Conservation (phyloP, 2,797 vertebrate genomes). For the Dendrocincla tyrannina region DNA sequence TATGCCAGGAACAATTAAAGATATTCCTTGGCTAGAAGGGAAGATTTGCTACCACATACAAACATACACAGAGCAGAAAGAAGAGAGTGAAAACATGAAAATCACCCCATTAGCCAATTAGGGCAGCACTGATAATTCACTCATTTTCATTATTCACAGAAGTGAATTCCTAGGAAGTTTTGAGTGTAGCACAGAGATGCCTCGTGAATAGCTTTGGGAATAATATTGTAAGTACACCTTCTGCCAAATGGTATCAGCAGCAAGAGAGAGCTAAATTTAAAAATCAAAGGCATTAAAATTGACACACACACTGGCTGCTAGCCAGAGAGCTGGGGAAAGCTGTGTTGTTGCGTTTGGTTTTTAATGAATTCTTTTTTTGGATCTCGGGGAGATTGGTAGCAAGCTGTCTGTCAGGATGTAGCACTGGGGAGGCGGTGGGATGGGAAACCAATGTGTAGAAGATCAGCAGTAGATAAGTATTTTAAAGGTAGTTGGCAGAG, state of each 20-base stretch:
- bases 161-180: neutral
- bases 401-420: conserved; percentile 11
- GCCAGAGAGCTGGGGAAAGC: conserved; percentile 21
- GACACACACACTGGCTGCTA: conserved; percentile 33
- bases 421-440: neutral
- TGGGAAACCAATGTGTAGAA: neutral
- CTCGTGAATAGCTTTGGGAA: conserved; percentile 9
- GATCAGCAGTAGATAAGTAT: neutral
- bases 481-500: neutral
- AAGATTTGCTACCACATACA: neutral
- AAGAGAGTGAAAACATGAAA: neutral
- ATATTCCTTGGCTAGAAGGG: neutral
- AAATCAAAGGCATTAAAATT: conserved; percentile 63
- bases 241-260: conserved; percentile 41
- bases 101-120: neutral
- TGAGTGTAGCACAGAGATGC: neutral
- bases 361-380: conserved; percentile 19
- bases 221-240: conserved; percentile 1
- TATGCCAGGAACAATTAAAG: neutral
- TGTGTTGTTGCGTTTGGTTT: conserved; percentile 4
- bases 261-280: conserved; percentile 48
- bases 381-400: neutral
- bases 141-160: neutral
- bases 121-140: neutral
- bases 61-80: neutral